phyloP scores from a whole-genome alignment of 2,113 vertebrate species.

The Xenopus laevis region DNA sequence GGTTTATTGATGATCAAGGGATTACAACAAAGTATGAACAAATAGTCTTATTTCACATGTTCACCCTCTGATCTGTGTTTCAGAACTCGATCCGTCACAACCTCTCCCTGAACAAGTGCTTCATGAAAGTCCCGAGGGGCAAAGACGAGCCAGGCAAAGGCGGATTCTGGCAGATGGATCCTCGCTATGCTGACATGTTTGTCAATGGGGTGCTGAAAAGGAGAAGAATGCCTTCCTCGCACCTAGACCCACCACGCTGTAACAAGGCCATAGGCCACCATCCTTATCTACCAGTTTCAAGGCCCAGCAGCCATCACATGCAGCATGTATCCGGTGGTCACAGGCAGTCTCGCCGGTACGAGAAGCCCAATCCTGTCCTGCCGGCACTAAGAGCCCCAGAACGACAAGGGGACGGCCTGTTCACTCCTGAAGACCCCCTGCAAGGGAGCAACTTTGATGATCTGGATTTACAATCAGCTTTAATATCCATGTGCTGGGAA shows the following conservation, averaged over 20 bases:
- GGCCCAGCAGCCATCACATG: not conserved
- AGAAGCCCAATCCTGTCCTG: constrained; percentile 53
- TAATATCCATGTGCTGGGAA: constrained; percentile 70
- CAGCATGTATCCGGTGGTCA: constrained; percentile 50
- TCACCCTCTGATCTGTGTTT: constrained; percentile 17
- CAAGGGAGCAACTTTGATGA: constrained; percentile 74
- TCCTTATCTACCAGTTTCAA: not conserved
- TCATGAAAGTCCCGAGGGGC: constrained; percentile 88
- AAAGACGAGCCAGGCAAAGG: constrained; percentile 90
- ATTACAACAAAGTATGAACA: too few species aligned
- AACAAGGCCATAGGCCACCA: constrained; percentile 49
- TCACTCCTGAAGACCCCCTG: constrained; percentile 69
- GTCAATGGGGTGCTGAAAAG: constrained; percentile 76
- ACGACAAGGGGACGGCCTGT: constrained; percentile 70
- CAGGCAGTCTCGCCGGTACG: constrained; percentile 58
- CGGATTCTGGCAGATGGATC: constrained; percentile 82
- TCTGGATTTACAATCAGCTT: constrained; percentile 72
- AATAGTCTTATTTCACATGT: too few species aligned
- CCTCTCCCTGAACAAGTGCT: constrained; percentile 90
- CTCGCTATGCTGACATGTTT: constrained; percentile 77
- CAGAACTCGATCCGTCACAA: constrained; percentile 93
- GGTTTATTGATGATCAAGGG: too few species aligned
- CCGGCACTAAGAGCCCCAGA: constrained; percentile 64
- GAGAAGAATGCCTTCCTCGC: constrained; percentile 67
- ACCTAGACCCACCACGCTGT: constrained; percentile 60